Base-by-base conservation (phyloP, 2,113 vertebrate species). In the Neolamprologus fasciatus region DNA sequence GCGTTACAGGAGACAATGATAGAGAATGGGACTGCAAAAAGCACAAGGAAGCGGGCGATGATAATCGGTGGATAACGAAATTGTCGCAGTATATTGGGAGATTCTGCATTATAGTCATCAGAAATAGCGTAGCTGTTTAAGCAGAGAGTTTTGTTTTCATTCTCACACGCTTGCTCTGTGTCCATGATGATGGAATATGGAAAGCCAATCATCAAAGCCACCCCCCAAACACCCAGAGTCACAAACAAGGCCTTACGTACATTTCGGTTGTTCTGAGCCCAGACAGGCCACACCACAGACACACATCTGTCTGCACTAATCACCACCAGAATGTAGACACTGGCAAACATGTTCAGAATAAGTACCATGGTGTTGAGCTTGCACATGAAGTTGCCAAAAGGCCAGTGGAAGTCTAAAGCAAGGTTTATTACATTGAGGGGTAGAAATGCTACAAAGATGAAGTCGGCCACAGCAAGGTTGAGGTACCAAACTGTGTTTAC, bases 401-500 rank as follows among this genome's bases (percentile, higher is more conserved):
- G 97, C 98, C 98, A 98, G 82, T 96, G 94, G 55, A 96, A 96
- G 31, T 80, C 86, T 95, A 97, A 89, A 53, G 96, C 96, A 2
- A 91, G 94, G 71, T 97, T 96, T 1, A 91, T 94, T 14, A 98
- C 95, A 53, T 96, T 94, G 17, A 98, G 94, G 0, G 97, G 98
- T 26, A 98, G 91, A 81, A 96, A 97, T 2, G 95, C 94, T 0
- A 95, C 97, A 90, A 98, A 97, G 35, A 97, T 95, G 88, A 98
- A 97, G 93, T 98, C 97, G 0, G 97, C 97, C 19, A 97, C 85
- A 4, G 97, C 97, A 5, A 98, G 92, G 92, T 98, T 97, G 87
- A 98, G 95, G 87, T 97, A 98, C 95, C 96, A 97, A 40, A 98
- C 84, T 1, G 96, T 98, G 91, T 97, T 98, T 2, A 98, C 97